phyloP scores from a whole-genome alignment of 2,113 vertebrate species.

The Ivindomyrus marchei region DNA sequence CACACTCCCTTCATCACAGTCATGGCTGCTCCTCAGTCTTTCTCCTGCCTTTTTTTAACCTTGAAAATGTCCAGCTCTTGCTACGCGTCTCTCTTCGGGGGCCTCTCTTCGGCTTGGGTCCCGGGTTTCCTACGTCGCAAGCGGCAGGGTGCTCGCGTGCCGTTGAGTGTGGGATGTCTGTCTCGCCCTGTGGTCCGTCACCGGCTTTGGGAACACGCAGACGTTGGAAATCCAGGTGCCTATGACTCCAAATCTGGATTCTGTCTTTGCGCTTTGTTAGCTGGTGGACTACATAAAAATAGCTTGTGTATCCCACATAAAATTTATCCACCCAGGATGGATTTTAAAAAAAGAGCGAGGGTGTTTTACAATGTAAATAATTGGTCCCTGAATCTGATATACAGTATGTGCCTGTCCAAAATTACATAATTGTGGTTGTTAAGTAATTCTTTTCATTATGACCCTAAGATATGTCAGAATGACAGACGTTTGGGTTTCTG shows the following conservation, averaged over 20 bases:
- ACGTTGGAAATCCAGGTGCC: background rate
- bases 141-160: background rate
- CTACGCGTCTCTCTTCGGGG: background rate
- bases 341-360: background rate
- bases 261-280: background rate
- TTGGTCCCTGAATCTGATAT: background rate
- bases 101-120: background rate
- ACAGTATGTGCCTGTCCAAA: background rate
- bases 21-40: constrained; percentile 10
- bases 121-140: background rate
- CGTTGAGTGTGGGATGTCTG: background rate
- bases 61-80: constrained; percentile 23
- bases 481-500: background rate
- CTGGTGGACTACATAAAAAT: background rate
- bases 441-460: background rate
- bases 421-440: background rate
- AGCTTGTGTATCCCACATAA: background rate
- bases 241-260: background rate
- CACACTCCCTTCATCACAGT: constrained; percentile 14
- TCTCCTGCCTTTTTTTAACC: constrained; percentile 23
- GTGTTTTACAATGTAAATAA: background rate
- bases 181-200: background rate
- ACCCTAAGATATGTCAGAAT: constrained; percentile 5
- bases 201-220: background rate
- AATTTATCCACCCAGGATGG: background rate